phyloP scores from a whole-genome alignment of 2,797 vertebrate genomes.

The Falco biarmicus region DNA sequence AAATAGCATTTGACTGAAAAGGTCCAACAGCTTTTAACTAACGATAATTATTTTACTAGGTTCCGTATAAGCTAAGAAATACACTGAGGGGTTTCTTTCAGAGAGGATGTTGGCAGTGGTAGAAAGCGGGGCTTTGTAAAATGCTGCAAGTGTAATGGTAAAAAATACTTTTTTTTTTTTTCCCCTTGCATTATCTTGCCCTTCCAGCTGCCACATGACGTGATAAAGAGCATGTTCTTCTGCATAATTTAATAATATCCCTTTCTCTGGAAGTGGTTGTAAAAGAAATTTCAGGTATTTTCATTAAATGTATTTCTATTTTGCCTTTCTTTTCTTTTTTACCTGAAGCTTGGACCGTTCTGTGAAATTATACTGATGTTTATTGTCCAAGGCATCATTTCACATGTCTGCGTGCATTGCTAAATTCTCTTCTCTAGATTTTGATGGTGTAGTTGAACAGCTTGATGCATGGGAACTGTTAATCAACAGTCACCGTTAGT shows the following conservation, averaged over 20 bases:
- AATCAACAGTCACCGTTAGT: neutral
- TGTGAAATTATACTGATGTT: neutral
- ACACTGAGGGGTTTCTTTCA: neutral
- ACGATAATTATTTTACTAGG: neutral
- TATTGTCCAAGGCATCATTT: neutral
- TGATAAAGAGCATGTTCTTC: neutral
- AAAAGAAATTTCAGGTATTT: neutral
- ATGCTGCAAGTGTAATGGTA: neutral
- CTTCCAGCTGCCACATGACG: slow-evolving; percentile 12
- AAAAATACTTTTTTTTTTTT: neutral
- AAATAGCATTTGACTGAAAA: slow-evolving; percentile 1
- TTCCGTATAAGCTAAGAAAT: neutral
- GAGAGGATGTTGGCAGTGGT: neutral
- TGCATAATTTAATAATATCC: neutral
- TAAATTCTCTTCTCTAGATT: neutral
- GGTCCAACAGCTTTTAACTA: neutral
- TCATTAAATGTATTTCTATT: neutral
- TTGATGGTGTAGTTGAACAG: neutral
- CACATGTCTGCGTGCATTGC: neutral
- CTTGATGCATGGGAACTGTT: neutral
- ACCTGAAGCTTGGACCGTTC: neutral
- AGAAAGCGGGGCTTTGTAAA: neutral
- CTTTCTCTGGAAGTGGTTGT: neutral
- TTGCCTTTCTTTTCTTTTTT: neutral
- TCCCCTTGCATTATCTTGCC: slow-evolving; percentile 37